Evolutionary conservation across 2,888 invertebrate genomes (phyloP).

Genomic region (Steromphala cineraria): DNA sequence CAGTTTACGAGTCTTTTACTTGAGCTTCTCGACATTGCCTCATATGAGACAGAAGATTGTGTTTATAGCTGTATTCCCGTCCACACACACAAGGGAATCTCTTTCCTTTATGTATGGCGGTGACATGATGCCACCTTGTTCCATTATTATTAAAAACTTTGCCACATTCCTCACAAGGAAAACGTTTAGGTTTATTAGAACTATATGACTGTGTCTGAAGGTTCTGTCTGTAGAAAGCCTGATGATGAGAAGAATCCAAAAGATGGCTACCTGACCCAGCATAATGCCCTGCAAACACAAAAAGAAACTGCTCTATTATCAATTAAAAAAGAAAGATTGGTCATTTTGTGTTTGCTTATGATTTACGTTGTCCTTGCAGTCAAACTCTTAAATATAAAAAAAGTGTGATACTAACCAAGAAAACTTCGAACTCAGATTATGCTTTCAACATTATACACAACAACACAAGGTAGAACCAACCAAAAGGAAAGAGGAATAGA

Average conservation of each 20-base stretch:
- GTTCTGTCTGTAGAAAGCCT: too few relatives aligned
- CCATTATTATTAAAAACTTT: constrained; percentile 6
- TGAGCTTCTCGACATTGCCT: neutral
- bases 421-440: too few relatives aligned
- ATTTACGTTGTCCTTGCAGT: too few relatives aligned
- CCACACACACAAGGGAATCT: neutral
- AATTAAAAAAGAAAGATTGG: too few relatives aligned
- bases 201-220: too few relatives aligned
- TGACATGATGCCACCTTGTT: neutral
- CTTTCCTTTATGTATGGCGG: neutral
- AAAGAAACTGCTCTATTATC: neutral
- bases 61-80: neutral
- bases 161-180: neutral
- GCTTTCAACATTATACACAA: too few relatives aligned
- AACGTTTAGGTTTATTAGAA: neutral
- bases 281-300: neutral
- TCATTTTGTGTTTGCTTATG: too few relatives aligned
- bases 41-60: neutral
- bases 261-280: neutral
- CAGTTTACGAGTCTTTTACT: too few relatives aligned
- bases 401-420: too few relatives aligned
- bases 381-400: too few relatives aligned
- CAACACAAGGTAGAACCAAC: too few relatives aligned
- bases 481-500: too few relatives aligned
- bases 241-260: neutral